Evolutionary conservation across 2,888 invertebrate genomes (phyloP), one percentile per base, ranked within the genome.

Genomic region (Odontothrips loti): DNA sequence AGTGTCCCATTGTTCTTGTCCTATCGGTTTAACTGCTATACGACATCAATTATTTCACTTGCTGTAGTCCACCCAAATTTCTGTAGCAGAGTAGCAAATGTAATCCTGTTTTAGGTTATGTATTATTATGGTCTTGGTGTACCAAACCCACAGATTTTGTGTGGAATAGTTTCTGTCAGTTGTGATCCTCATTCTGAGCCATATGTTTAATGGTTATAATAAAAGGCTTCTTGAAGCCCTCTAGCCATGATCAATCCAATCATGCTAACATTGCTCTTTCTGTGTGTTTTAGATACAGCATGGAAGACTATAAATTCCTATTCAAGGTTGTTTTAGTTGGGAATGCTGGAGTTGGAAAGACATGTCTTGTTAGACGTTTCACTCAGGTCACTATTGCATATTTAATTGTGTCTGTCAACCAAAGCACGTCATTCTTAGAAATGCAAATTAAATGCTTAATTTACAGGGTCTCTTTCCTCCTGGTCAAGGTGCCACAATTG

Each of bases 301-400:
- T 98, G 98, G 98, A 98, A 89, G 99, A 99, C 90, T 99, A 98
- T 89, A 98, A 98, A 90, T 99, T 98, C 91, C 91, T 99, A 85
- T 99, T 99, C 88, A 99, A 99, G 93, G 98, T 99, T 85, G 98
- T 99, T 84, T 91, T 99, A 84, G 97, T 99, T 84, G 98, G 98
- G 80, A 98, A 98, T 90, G 98, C 98, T 84, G 98, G 98, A 82
- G 98, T 99, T 84, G 98, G 99, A 34, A 99, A 99, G 89, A 99
- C 98, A 81, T 98, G 98, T 89, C 91, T 99, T 81, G 98, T 99
- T 82, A 91, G 98, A 84, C 91, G 98, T 85, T 99, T 99, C 88
- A 99, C 98, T 75, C 98, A 99, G 91, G 93, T 91, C 87, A 85
- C 84, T 83, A 43, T 43, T 43, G n/a, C 34, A 43, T 43, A 43